Percentiles rank a stretch among this genome's conserved stretches.
Evolutionary conservation across 2,797 vertebrate species (phyloP).

Genomic region (Falco naumanni): DNA sequence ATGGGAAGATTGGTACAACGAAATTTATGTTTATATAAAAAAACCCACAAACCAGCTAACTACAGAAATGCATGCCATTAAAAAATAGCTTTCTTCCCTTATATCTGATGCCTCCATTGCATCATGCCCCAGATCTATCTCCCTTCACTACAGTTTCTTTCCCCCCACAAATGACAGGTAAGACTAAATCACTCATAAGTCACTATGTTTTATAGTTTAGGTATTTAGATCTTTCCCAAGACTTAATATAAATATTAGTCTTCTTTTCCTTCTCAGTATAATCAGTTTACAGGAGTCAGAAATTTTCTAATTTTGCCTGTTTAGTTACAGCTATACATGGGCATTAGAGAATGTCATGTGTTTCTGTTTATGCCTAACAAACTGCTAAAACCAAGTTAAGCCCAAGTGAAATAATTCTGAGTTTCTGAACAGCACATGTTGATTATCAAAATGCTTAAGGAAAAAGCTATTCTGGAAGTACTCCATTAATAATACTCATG

Average conservation of each 20-base stretch:
- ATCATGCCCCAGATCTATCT: neutral
- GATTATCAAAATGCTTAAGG: neutral
- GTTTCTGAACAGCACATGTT: neutral
- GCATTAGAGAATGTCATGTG: neutral
- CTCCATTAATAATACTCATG: neutral
- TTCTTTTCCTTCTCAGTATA: neutral
- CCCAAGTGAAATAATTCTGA: neutral
- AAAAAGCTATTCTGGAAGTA: neutral
- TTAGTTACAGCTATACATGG: neutral
- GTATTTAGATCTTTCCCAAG: neutral
- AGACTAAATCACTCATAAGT: neutral
- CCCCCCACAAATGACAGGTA: neutral
- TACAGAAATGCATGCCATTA: neutral
- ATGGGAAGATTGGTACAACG: neutral
- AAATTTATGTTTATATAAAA: neutral
- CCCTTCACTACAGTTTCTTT: neutral
- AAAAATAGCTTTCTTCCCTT: neutral
- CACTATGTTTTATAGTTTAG: neutral
- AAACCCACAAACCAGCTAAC: neutral
- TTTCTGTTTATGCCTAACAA: neutral
- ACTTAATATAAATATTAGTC: neutral
- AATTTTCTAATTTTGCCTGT: neutral
- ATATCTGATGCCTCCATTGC: neutral
- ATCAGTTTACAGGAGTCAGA: neutral
- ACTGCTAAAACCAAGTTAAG: neutral